Base-by-base conservation (phyloP, 2,888 invertebrate species). In the Hyalella azteca region DNA sequence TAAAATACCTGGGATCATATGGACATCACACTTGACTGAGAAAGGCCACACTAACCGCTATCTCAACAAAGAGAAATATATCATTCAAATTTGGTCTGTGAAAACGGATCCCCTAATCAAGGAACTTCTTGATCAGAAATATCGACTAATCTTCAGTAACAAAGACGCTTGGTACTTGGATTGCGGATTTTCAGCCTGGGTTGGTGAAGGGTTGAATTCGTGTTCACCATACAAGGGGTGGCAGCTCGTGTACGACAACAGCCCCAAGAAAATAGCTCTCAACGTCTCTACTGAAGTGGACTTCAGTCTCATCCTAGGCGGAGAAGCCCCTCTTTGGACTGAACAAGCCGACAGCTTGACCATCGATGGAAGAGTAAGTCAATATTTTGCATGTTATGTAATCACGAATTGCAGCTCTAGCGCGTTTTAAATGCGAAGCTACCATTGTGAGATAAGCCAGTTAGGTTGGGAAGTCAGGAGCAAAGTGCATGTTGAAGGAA, bases 181-280 rank as follows among this genome's bases (percentile, higher is more conserved):
- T 87, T 95, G 95, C 86, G 95, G 95, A 0, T 95, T 92, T 85
- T 92, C 92, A 15, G 92, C 93, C 3, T 96, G 95, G 95, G 92
- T 95, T 0, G 92, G 91, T 0, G 91, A 90, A 41, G 94, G 93
- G 15, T 93, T 93, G 86, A 96, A 95, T 87, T 96, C 95, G 95
- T 96, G 95, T 87, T 91, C 94, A 0, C 95, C 95, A 0, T 96
- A 95, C 88, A 95, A 93, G 86, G 93, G 94, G 2, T 96, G 95
- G 95, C 94, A 95, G 88, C 92, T 91, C 86, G 92, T 95, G 0
- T 96, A 96, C 86, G 91, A 92, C 48, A 95, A 95, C 87, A 92
- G 91, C 83, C 93, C 93, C 0, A 78, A 85, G 40, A 84, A 85
- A 26, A 86, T 86, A 73, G 86, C 86, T 85, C 79, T 29, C 11